Percentiles rank a stretch among this genome's conserved stretches.
Evolutionary conservation across 2,797 vertebrate species (phyloP).

Genomic region (Bufotes viridis): DNA sequence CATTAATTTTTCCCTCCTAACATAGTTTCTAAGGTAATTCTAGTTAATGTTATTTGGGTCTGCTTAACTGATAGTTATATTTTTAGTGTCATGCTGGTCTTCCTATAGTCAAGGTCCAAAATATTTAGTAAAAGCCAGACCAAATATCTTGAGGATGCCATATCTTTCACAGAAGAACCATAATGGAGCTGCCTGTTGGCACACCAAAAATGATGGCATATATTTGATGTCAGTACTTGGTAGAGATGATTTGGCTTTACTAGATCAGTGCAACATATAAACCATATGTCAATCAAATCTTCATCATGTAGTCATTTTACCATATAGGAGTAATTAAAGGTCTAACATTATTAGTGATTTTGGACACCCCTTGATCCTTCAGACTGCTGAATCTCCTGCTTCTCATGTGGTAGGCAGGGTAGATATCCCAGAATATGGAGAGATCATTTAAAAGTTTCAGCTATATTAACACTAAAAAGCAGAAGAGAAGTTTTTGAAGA

Average conservation of each 20-base stretch:
- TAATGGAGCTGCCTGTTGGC: neutral
- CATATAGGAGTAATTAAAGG: neutral
- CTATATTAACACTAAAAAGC: slow-evolving; percentile 36
- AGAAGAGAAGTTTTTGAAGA: slow-evolving; percentile 25
- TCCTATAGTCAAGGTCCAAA: neutral
- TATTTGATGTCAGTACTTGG: neutral
- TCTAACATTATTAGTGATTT: neutral
- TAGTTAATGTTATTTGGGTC: neutral
- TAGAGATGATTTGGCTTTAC: neutral
- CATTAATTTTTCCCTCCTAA: no score
- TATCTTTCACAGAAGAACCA: neutral
- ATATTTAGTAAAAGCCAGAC: neutral
- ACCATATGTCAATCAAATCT: neutral
- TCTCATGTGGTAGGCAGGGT: neutral
- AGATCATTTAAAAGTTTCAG: slow-evolving; percentile 30
- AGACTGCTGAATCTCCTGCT: neutral
- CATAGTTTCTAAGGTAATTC: no score
- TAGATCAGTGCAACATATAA: neutral
- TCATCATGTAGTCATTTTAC: neutral
- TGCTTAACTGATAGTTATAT: no score
- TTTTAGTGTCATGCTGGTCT: neutral
- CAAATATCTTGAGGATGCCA: neutral
- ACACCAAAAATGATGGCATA: no score
- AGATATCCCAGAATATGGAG: neutral
- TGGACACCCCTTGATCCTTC: neutral